phyloP scores from a whole-genome alignment of 2,113 vertebrate species.

The Collichthys lucidus region DNA sequence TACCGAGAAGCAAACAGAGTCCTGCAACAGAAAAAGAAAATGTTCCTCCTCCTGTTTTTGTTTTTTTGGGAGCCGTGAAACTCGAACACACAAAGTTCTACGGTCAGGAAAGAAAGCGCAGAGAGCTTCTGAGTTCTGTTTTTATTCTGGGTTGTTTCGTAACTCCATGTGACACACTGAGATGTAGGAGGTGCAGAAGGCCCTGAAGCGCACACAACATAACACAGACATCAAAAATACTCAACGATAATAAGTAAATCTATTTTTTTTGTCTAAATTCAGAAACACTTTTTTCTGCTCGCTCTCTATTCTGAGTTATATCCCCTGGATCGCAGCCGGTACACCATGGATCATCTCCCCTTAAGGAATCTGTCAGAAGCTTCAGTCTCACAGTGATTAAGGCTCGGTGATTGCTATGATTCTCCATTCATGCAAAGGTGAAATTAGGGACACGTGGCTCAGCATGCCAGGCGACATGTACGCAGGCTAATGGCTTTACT shows the following conservation, averaged over 20 bases:
- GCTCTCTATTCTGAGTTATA: background rate
- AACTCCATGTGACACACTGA: no score
- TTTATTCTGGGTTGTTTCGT: background rate
- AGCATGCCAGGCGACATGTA: background rate
- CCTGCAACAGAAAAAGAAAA: background rate
- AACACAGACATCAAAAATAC: background rate
- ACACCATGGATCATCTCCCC: background rate
- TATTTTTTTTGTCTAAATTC: background rate
- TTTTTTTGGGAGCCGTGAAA: background rate
- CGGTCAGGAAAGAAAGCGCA: no score
- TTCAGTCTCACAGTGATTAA: background rate
- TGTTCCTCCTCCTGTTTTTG: background rate
- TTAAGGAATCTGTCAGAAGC: background rate
- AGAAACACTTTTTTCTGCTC: background rate
- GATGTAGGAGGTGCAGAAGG: background rate
- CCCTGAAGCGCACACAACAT: background rate
- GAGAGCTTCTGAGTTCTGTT: background rate
- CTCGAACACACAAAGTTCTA: background rate
- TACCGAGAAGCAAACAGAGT: background rate
- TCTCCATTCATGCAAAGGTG: background rate
- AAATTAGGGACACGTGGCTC: background rate
- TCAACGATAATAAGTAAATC: background rate
- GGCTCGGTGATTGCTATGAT: background rate
- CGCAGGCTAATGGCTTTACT: background rate
- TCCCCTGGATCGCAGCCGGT: background rate